phyloP scores from a whole-genome alignment of 2,113 vertebrate genomes.

The Megaceryle torquata region DNA sequence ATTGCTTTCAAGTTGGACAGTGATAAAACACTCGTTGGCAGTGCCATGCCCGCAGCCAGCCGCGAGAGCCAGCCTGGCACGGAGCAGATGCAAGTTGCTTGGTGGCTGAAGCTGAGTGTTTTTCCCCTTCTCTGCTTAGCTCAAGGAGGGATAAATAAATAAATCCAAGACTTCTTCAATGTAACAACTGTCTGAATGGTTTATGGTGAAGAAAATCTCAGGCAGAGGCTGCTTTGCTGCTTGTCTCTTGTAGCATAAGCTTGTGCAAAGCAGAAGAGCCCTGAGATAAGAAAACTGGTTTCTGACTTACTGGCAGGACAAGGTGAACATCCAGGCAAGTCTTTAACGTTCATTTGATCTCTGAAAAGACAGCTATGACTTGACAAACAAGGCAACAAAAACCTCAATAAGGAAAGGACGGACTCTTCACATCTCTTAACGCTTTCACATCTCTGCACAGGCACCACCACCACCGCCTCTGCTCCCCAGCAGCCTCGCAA shows the following conservation, averaged over 20 bases:
- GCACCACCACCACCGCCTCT: neutral
- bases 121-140: neutral
- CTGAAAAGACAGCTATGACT: neutral
- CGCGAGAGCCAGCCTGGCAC: neutral
- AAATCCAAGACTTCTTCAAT: neutral
- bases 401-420: neutral
- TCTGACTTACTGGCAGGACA: neutral
- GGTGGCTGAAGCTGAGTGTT: neutral
- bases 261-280: neutral
- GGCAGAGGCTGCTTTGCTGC: neutral
- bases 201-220: neutral
- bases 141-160: neutral
- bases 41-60: constrained; percentile 10
- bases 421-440: neutral
- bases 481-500: neutral
- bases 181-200: neutral
- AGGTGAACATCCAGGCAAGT: neutral
- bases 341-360: neutral
- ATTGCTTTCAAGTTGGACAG: constrained; percentile 19
- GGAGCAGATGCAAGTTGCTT: neutral
- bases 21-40: constrained; percentile 35
- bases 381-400: neutral
- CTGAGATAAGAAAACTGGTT: neutral
- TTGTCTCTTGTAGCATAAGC: neutral
- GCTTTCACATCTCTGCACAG: neutral